Conservation (phyloP, 2,888 invertebrate genomes). For the Podotricha telesiphe region DNA sequence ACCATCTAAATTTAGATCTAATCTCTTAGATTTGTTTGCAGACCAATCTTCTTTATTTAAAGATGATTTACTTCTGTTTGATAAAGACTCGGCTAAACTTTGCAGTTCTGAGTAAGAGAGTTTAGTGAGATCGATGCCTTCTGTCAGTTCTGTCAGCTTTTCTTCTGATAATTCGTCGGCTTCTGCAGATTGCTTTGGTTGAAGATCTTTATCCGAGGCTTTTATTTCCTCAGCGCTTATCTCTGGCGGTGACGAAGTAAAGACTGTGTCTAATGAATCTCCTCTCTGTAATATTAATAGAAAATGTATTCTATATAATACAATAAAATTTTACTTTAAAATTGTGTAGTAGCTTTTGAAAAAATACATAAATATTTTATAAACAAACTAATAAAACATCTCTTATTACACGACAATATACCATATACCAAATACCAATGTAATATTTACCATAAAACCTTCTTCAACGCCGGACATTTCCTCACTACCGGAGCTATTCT, state of each 20-base stretch:
- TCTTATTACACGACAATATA: too few relatives aligned
- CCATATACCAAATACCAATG: too few relatives aligned
- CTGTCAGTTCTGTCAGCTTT: constrained; percentile 69
- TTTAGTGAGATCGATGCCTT: constrained; percentile 73
- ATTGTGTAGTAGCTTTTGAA: too few relatives aligned
- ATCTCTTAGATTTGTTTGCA: constrained; percentile 70
- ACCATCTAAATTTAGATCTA: constrained; percentile 75
- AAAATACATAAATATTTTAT: too few relatives aligned
- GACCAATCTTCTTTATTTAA: constrained; percentile 78
- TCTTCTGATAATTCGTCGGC: constrained; percentile 68
- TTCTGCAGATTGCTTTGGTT: constrained; percentile 46
- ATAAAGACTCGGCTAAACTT: constrained; percentile 72
- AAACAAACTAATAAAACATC: too few relatives aligned
- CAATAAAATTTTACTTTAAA: neutral
- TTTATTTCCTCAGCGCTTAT: constrained; percentile 60
- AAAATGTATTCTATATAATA: neutral
- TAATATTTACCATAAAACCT: constrained; percentile 76
- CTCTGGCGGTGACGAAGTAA: constrained; percentile 85
- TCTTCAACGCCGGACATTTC: constrained; percentile 73
- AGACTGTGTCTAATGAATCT: constrained; percentile 87
- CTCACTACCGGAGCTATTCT: constrained; percentile 77
- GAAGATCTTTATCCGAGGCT: constrained; percentile 48
- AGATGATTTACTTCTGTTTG: constrained; percentile 68
- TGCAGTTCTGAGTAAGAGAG: constrained; percentile 75
- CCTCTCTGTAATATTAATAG: constrained; percentile 80